Evolutionary conservation across 2,888 invertebrate genomes (phyloP), one percentile per base, ranked within the genome.

Genomic region (Calephelis perditalis): DNA sequence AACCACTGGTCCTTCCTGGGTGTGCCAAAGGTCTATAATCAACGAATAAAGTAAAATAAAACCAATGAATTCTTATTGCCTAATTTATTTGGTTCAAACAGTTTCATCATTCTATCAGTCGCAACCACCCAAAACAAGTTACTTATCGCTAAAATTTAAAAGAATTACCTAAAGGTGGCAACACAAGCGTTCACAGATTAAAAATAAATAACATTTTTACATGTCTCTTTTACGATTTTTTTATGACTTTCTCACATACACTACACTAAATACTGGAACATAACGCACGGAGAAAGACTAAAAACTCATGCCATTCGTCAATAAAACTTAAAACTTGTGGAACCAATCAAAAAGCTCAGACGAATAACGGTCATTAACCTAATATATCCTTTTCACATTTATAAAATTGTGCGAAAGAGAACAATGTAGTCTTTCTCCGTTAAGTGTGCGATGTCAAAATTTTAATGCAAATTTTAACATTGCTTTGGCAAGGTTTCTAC

Each of bases 11-110:
- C 4, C 37, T 37, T 7, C 4, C 4, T 37, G 37, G 7, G 7
- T 5, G 7, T 35, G 37, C 9, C 40, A 7, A 40, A n/a, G 36
- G 36, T 2, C 10, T 12, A 36, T 36, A 54, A 5, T 36, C 54
- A 26, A 9, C 5, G n/a, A 55, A 26, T 55, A 11, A 36, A 45
- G 44, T 9, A 44, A 56, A 65, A 69, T 63, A 68, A 59, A 67
- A 62, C 60, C 66, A 49, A 62, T 59, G 57, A 56, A 59, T 67
- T 68, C 65, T 68, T 71, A 71, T 62, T 71, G 68, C 67, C 76
- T 78, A 81, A 72, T 86, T 82, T 85, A 87, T 87, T 86, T 86
- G 85, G 86, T 79, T 77, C 80, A 87, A 83, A 78, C 79, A 71
- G 70, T 67, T 66, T 67, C 65, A 69, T 65, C 69, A 68, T 68